Conservation (phyloP, 1,140 invertebrate species). For the Ladona fulva region DNA sequence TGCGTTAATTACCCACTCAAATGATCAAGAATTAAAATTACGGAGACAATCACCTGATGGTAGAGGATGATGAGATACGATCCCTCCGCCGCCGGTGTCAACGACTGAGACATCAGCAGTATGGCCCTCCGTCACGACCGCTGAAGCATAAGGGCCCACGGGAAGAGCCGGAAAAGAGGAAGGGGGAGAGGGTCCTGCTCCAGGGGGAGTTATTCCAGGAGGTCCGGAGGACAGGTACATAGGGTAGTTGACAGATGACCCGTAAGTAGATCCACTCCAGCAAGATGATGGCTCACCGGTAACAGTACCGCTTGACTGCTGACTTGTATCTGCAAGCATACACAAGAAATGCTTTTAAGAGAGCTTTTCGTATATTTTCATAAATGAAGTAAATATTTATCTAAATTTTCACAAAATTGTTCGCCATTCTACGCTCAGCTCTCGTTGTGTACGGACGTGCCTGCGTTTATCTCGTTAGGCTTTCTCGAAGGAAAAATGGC, state of each 20-base stretch:
- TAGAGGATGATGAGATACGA: neutral
- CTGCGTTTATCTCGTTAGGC: too few species aligned
- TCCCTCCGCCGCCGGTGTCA: neutral
- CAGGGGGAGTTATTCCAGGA: neutral
- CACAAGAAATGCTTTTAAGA: neutral
- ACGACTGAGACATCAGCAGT: neutral
- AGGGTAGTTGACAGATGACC: neutral
- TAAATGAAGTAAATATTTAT: too few species aligned
- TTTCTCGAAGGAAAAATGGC: too few species aligned
- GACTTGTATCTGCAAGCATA: neutral
- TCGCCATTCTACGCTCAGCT: too few species aligned
- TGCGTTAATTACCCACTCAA: too few species aligned
- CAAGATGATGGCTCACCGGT: constrained; percentile 11
- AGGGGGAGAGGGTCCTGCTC: neutral
- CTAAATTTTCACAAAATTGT: too few species aligned
- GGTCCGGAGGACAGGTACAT: neutral
- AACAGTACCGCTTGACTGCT: constrained; percentile 22
- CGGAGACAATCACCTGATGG: neutral
- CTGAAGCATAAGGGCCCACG: neutral
- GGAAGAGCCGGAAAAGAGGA: neutral
- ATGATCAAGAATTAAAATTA: too few species aligned
- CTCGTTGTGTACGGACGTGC: too few species aligned
- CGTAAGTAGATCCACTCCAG: neutral
- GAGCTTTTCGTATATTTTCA: too few species aligned
- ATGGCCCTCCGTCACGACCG: neutral